These are phyloP conservation scores for Sinocyclocheilus rhinocerous DNA, from an alignment of 2,113 vertebrate genomes.

Conservation along the genomic window DNA sequence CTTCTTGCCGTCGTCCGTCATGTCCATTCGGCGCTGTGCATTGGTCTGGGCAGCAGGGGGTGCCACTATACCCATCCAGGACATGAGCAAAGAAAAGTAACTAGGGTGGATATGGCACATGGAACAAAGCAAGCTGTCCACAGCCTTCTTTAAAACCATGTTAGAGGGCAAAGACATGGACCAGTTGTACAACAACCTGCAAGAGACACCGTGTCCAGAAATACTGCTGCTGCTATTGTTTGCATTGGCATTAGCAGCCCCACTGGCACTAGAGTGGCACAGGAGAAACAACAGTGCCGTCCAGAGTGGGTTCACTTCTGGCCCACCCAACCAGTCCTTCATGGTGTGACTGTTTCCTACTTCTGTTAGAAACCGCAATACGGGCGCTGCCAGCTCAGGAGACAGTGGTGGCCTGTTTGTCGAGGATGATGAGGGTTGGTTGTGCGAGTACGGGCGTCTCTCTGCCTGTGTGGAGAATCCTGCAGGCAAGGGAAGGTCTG, in stretches of 20 bases:
- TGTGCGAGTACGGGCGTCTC: slow-evolving; percentile 73
- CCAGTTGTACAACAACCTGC: slow-evolving; percentile 94
- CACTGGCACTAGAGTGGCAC: slow-evolving; percentile 91
- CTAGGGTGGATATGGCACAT: slow-evolving; percentile 97
- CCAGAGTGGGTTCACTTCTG: slow-evolving; percentile 96
- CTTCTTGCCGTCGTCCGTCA: slow-evolving; percentile 98
- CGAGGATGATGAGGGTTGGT: slow-evolving; percentile 73
- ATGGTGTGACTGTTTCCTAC: slow-evolving; percentile 97
- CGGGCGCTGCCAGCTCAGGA: slow-evolving; percentile 91
- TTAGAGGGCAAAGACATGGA: slow-evolving; percentile 97
- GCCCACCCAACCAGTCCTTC: slow-evolving; percentile 98
- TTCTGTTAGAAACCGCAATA: slow-evolving; percentile 94
- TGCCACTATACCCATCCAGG: slow-evolving; percentile 94
- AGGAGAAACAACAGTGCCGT: slow-evolving; percentile 95
- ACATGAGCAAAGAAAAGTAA: slow-evolving; percentile 97
- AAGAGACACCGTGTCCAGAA: slow-evolving; percentile 32
- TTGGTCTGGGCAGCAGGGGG: slow-evolving; percentile 79
- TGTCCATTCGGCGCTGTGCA: slow-evolving; percentile 88
- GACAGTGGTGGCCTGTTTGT: slow-evolving; percentile 81
- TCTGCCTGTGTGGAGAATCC: slow-evolving; percentile 57
- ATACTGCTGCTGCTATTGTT: not conserved
- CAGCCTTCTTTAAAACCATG: slow-evolving; percentile 97
- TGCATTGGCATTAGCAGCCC: slow-evolving; percentile 74
- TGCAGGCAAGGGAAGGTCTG: slow-evolving; percentile 82
- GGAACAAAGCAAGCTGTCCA: slow-evolving; percentile 96